Percentiles rank a stretch among this genome's conserved stretches.
Evolutionary conservation across 2,113 vertebrate species (phyloP).

Genomic region (Delphinus delphis): DNA sequence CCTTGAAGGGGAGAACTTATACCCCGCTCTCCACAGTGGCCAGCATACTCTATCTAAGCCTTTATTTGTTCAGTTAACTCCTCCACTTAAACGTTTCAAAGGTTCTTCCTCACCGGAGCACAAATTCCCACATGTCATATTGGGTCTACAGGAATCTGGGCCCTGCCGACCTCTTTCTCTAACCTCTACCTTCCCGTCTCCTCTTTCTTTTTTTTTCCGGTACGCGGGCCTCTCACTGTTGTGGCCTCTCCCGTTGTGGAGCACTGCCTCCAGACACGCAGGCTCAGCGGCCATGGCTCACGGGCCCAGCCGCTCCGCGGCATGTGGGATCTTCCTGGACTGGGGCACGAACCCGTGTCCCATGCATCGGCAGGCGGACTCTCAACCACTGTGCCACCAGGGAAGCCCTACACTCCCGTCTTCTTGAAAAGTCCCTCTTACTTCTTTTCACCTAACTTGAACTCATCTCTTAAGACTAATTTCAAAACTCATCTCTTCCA

Average conservation of each 20-base stretch:
- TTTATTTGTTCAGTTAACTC: neutral
- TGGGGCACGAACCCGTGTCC: no score
- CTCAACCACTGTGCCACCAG: no score
- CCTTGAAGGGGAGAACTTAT: neutral
- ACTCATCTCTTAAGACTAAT: neutral
- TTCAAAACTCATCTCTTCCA: neutral
- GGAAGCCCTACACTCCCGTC: no score
- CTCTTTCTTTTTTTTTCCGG: neutral
- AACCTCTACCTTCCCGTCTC: neutral
- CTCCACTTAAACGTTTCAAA: neutral
- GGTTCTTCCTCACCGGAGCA: neutral
- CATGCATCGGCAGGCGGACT: no score
- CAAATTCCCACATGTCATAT: neutral
- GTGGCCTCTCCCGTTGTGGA: no score
- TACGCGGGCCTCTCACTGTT: no score
- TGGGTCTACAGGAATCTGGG: neutral
- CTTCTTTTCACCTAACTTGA: neutral
- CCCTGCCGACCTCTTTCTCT: neutral
- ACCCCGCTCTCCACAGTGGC: neutral
- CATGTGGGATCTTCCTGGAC: no score
- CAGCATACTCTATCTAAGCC: neutral
- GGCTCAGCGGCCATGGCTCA: no score
- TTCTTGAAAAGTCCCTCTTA: neutral
- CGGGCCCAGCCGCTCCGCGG: no score
- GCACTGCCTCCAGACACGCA: no score